Evolutionary conservation across 2,797 vertebrate genomes (phyloP).

Genomic region (Tamandua tetradactyla): DNA sequence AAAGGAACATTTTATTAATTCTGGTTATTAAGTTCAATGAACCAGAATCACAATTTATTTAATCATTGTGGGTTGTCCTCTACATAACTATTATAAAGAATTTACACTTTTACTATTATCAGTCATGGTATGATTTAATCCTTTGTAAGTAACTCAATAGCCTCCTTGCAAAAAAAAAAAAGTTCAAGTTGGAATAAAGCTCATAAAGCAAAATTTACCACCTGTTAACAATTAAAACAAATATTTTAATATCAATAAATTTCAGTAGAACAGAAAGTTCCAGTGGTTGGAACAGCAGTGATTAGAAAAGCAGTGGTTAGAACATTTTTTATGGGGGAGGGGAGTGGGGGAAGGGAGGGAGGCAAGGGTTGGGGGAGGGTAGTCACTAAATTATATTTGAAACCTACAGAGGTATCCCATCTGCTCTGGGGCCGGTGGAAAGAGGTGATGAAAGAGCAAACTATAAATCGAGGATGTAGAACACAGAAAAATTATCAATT

Average conservation of each 20-base stretch:
- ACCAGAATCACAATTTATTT: constrained; percentile 36
- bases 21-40: constrained; percentile 26
- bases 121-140: background rate
- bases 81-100: background rate
- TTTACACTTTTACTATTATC: constrained; percentile 24
- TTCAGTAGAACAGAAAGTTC: constrained; percentile 53
- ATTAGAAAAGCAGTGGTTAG: constrained; percentile 23
- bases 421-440: background rate
- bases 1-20: constrained; percentile 53
- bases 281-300: background rate
- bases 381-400: background rate
- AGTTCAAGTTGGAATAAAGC: constrained; percentile 44
- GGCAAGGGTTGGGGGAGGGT: too few species aligned
- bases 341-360: accelerated
- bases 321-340: background rate
- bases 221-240: constrained; percentile 49
- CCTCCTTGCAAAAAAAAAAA: constrained; percentile 15
- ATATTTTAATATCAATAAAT: constrained; percentile 57
- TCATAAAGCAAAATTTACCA: constrained; percentile 48
- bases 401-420: background rate
- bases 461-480: accelerated
- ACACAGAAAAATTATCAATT: background rate
- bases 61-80: background rate
- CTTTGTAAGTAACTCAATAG: constrained; percentile 40
- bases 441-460: too few species aligned